phyloP scores from a whole-genome alignment of 2,888 invertebrate genomes.

The Lasioglossum pauxillum region DNA sequence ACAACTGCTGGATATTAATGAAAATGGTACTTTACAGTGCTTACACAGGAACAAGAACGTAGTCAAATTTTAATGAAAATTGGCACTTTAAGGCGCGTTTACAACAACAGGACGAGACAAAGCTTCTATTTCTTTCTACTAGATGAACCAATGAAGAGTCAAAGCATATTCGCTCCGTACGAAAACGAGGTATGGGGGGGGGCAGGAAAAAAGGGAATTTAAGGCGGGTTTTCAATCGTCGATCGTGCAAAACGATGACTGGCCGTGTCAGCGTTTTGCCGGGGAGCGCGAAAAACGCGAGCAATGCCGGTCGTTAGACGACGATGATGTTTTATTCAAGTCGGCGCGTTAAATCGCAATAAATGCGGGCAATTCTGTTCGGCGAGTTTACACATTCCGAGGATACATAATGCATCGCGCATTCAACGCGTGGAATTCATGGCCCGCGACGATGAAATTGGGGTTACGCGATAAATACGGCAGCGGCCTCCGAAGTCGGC shows the following conservation, averaged over 20 bases:
- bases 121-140: too few species aligned
- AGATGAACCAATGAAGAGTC: too few species aligned
- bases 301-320: constrained; percentile 39
- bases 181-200: too few species aligned
- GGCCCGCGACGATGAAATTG: constrained; percentile 53
- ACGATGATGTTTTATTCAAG: constrained; percentile 53
- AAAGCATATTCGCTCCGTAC: too few species aligned
- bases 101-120: too few species aligned
- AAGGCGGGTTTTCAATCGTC: not conserved
- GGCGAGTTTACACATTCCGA: constrained; percentile 54
- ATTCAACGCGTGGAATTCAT: constrained; percentile 53
- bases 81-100: too few species aligned
- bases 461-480: constrained; percentile 52
- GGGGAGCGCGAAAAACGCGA: constrained; percentile 5
- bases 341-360: constrained; percentile 49
- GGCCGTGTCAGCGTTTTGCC: not conserved
- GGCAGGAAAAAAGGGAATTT: not conserved
- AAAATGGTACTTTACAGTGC: too few species aligned
- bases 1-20: too few species aligned
- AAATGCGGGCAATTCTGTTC: constrained; percentile 55
- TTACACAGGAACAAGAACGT: too few species aligned
- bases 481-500: not conserved
- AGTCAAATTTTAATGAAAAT: too few species aligned
- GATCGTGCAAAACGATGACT: not conserved
- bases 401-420: constrained; percentile 56